Evolutionary conservation across 2,797 vertebrate genomes (phyloP), one percentile per base, ranked within the genome.

Genomic region (Pseudochaenichthys georgianus): DNA sequence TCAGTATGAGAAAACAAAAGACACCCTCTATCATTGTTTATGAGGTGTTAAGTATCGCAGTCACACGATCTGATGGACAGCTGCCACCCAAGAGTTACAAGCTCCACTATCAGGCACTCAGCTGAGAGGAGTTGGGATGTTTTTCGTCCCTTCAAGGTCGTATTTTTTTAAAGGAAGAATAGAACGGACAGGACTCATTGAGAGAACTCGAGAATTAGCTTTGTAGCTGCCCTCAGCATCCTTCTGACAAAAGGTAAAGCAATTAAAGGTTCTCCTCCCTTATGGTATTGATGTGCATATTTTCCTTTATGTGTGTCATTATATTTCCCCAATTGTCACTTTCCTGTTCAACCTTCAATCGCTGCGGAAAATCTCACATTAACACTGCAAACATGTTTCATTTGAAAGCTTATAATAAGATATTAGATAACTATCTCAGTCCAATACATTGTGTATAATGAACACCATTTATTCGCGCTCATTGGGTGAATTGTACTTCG

Each of bases 61-160:
- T 38, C 46, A n/a, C 16, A 38, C 15, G 58, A 21, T 63, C 58
- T 75, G 11, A 51, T 6, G 19, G n/a, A 64, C 46, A 58, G 60
- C 11, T 34, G 63, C 17, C 11, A 43, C n/a, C 59, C 46, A 59
- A 34, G 69, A 41, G 54, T 45, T 34, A n/a, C 3, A 11, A 12
- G 16, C 45, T 69, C 9, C 13, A 9, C 31, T 60, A 38, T 72
- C 3, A 21, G 19, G 13, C 23, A 23, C 43, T 23, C 6, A 60
- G 19, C 28, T 16, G 17, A 72, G 52, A 23, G 53, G 61, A 57
- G 21, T 47, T 31, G 3, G 1, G 17, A 16, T 19, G 19, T 8
- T 55, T 64, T 71, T 51, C 47, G 74, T 38, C 43, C 23, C 59
- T 57, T 2, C 19, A 15, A 0, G 2, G 9, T 68, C 0, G 1